These are phyloP conservation scores for Hemibagrus guttatus DNA, from an alignment of 2,797 vertebrate species.

Conservation along the genomic window DNA sequence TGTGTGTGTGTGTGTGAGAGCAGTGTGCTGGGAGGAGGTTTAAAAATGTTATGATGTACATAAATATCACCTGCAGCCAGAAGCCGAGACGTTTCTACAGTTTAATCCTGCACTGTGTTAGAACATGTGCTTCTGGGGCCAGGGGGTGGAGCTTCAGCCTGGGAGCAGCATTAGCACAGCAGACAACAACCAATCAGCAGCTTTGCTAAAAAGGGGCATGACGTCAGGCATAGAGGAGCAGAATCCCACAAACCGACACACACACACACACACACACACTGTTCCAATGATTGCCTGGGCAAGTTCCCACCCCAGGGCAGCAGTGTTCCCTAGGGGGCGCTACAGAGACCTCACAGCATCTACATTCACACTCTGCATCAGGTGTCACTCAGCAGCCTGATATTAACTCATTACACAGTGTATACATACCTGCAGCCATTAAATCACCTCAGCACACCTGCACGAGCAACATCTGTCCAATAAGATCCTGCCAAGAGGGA, in stretches of 20 bases:
- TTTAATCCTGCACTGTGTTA: neutral
- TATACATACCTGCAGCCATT: neutral
- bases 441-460: neutral
- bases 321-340: neutral
- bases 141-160: neutral
- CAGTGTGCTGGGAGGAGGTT: neutral
- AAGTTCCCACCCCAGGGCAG: neutral
- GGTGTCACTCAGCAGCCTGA: neutral
- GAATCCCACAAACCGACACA: neutral
- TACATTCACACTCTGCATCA: neutral
- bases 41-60: neutral
- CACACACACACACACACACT: neutral
- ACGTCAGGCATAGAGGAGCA: neutral
- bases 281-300: neutral
- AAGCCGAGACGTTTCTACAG: neutral
- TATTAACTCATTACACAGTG: neutral
- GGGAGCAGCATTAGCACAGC: neutral
- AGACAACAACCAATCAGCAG: neutral
- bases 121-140: neutral
- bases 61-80: neutral
- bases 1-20: too few species aligned
- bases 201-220: too few species aligned
- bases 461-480: neutral
- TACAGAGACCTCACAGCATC: neutral
- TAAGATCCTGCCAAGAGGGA: neutral